Percentiles rank a stretch among this genome's conserved stretches.
Evolutionary conservation across 1,140 invertebrate species (phyloP).

Genomic region (Latrodectus geometricus): DNA sequence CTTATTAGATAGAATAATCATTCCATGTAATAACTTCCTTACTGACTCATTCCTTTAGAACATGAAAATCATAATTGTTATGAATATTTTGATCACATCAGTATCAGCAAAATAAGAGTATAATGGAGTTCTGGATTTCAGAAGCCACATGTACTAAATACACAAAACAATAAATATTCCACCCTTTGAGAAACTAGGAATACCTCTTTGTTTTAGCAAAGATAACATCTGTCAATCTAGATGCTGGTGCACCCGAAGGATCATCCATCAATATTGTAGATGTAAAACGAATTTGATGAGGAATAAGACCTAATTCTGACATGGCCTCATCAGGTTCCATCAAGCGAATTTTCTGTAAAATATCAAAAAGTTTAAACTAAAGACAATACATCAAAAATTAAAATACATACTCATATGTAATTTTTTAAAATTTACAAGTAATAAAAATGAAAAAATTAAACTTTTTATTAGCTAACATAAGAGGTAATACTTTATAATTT

Average conservation of each 20-base stretch:
- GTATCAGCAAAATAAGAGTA: no score
- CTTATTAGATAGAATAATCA: background rate
- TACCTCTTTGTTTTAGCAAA: conserved; percentile 79
- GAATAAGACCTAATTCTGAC: conserved; percentile 86
- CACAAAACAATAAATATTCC: background rate
- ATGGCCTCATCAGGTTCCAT: conserved; percentile 91
- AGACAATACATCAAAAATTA: no score
- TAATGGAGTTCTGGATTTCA: no score
- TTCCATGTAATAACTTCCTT: background rate
- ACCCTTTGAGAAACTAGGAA: conserved; percentile 1
- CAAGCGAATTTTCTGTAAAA: conserved; percentile 78
- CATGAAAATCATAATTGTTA: no score
- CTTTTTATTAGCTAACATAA: background rate
- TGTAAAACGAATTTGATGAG: conserved; percentile 84
- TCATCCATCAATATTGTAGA: conserved; percentile 88
- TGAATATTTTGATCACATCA: no score
- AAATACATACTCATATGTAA: no score
- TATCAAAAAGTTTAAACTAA: no score
- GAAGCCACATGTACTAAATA: background rate
- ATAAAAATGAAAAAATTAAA: no score
- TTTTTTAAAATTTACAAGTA: no score
- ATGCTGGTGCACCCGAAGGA: conserved; percentile 75
- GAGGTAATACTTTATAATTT: no score
- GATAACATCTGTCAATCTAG: conserved; percentile 83
- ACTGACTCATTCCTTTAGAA: no score